A percentile compares a stretch with the other conserved stretches of the same genome.
Evolutionary conservation across 2,797 vertebrate species (phyloP).

Genomic region (Iguana delicatissima): DNA sequence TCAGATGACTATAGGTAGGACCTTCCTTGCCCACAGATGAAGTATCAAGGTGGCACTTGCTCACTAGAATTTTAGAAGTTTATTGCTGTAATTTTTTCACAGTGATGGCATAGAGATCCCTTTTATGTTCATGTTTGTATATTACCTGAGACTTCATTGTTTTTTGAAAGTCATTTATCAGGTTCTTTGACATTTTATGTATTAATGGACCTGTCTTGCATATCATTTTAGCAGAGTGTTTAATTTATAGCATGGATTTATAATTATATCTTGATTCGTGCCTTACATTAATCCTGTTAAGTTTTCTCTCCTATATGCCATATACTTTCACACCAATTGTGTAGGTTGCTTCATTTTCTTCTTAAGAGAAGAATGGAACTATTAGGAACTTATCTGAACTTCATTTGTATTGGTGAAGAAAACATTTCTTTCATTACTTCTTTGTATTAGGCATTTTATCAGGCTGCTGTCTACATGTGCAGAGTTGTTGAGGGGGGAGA

Average conservation of each 20-base stretch:
- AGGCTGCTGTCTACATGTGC: too few relatives aligned
- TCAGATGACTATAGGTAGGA: background rate
- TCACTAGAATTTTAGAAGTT: background rate
- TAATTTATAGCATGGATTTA: background rate
- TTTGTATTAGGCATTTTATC: background rate
- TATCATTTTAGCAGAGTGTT: background rate
- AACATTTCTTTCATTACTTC: background rate
- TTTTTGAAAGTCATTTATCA: background rate
- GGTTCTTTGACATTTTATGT: background rate
- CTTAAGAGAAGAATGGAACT: background rate
- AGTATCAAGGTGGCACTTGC: background rate
- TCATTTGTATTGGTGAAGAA: background rate
- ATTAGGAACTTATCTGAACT: background rate
- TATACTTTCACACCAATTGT: background rate
- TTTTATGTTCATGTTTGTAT: background rate
- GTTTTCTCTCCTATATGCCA: background rate
- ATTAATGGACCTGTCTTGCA: background rate
- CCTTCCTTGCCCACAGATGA: background rate
- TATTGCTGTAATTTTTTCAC: background rate
- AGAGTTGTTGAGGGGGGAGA: too few relatives aligned
- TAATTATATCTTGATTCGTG: background rate
- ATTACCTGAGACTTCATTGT: background rate
- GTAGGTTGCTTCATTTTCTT: background rate
- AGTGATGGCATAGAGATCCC: background rate
- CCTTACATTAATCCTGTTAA: background rate